A percentile compares a stretch with the other conserved stretches of the same genome.
Evolutionary conservation across 53 echinoderm and acorn worm genomes (phyloP).

Genomic region (Holothuria scabra): DNA sequence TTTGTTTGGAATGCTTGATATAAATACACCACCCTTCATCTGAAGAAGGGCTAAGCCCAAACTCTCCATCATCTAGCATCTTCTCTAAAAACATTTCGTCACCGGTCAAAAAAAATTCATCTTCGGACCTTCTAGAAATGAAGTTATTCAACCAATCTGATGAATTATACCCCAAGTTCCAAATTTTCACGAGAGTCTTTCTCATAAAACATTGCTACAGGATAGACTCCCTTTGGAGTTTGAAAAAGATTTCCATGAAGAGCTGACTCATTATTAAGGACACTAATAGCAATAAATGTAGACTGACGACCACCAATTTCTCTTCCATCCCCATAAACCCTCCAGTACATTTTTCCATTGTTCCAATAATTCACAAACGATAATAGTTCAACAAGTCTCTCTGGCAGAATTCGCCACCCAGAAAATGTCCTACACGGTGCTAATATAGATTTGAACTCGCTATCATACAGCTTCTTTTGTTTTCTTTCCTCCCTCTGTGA

Average conservation of each 20-base stretch:
- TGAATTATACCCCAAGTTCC: not conserved
- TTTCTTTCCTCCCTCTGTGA: too few species aligned
- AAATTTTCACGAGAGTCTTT: not conserved
- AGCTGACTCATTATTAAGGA: not conserved
- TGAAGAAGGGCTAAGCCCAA: not conserved
- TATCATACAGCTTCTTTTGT: too few species aligned
- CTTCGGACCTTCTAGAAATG: not conserved
- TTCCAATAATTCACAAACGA: not conserved
- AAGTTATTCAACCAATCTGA: not conserved
- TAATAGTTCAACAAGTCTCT: not conserved
- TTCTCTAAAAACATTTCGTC: conserved; percentile 13
- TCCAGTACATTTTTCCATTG: not conserved
- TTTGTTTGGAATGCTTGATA: not conserved
- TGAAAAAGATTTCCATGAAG: not conserved
- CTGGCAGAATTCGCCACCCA: not conserved
- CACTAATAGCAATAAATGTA: not conserved
- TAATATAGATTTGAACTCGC: too few species aligned
- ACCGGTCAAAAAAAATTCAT: not conserved
- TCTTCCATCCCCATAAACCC: conserved; percentile 18
- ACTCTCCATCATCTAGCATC: not conserved
- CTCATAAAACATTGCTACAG: conserved; percentile 18
- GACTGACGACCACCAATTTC: not conserved
- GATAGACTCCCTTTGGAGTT: not conserved
- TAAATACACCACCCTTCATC: not conserved
- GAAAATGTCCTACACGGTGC: not conserved